Conservation (phyloP, 2,113 vertebrate species). For the Tricholaema leucomelas region DNA sequence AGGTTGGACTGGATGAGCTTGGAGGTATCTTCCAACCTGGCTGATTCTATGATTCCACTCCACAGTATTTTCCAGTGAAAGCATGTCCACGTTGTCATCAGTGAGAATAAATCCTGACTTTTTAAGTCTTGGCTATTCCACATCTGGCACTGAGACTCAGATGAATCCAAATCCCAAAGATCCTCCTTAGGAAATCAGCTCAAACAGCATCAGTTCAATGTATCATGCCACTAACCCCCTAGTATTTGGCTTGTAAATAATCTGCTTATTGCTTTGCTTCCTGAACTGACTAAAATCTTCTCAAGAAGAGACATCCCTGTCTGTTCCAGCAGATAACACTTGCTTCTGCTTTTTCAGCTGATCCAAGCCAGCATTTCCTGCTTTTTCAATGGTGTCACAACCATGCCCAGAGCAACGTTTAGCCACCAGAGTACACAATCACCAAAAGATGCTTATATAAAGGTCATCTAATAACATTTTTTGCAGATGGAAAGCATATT, state of each 20-base stretch:
- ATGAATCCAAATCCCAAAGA: not conserved
- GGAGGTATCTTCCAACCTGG: too few species aligned
- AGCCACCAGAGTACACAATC: not conserved
- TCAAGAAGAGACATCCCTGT: not conserved
- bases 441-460: not conserved
- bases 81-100: not conserved
- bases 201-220: not conserved
- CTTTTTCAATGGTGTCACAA: not conserved
- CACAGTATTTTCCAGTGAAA: not conserved
- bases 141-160: not conserved
- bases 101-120: not conserved
- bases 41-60: too few species aligned
- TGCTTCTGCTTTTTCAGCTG: not conserved
- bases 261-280: not conserved
- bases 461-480: not conserved
- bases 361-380: not conserved
- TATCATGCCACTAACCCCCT: not conserved
- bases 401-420: rapidly evolving
- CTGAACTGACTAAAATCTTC: not conserved
- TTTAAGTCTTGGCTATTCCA: not conserved
- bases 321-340: not conserved
- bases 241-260: not conserved
- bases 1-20: too few species aligned
- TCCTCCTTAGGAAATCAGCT: not conserved
- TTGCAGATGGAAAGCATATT: not conserved